A percentile compares a stretch with the other conserved stretches of the same genome.
These are phyloP conservation scores for Corythoichthys haematopterus DNA, from an alignment of 2,113 vertebrate genomes.

Conservation along the genomic window DNA sequence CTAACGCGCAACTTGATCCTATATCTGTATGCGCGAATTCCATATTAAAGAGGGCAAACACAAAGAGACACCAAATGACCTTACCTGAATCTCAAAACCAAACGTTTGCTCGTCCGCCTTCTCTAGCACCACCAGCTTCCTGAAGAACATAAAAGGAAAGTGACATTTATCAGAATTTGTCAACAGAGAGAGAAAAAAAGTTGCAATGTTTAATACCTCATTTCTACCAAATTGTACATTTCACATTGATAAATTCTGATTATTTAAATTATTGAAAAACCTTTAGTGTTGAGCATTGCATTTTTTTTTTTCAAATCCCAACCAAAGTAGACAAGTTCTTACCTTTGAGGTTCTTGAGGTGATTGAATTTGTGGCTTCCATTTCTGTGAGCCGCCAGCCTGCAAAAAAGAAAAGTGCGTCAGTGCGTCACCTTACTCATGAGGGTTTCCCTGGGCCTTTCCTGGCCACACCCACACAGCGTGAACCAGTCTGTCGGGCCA, in stretches of 20 bases:
- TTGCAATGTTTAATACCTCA: too few relatives aligned
- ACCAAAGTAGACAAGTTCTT: background rate
- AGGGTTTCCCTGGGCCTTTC: constrained; percentile 14
- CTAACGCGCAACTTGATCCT: background rate
- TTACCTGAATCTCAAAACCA: constrained; percentile 96
- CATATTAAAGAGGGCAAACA: background rate
- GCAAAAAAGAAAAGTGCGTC: constrained; percentile 29
- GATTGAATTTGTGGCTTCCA: constrained; percentile 79
- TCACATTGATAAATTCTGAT: too few relatives aligned
- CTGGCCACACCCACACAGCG: constrained; percentile 11
- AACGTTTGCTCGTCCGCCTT: constrained; percentile 85
- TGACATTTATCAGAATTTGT: background rate
- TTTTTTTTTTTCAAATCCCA: too few relatives aligned
- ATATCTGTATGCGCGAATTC: background rate
- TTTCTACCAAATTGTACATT: too few relatives aligned
- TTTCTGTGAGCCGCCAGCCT: constrained; percentile 76
- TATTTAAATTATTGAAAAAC: too few relatives aligned
- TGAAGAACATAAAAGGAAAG: constrained; percentile 40
- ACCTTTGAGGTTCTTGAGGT: constrained; percentile 85
- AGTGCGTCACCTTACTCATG: constrained; percentile 14
- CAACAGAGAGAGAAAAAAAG: background rate
- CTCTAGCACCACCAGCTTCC: constrained; percentile 83
- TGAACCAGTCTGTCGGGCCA: background rate
- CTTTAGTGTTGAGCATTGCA: too few relatives aligned
- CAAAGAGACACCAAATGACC: constrained; percentile 16